Percentiles rank a stretch among this genome's conserved stretches.
Conservation (phyloP, 2,113 vertebrate species). For the Cryptotis parvus region DNA sequence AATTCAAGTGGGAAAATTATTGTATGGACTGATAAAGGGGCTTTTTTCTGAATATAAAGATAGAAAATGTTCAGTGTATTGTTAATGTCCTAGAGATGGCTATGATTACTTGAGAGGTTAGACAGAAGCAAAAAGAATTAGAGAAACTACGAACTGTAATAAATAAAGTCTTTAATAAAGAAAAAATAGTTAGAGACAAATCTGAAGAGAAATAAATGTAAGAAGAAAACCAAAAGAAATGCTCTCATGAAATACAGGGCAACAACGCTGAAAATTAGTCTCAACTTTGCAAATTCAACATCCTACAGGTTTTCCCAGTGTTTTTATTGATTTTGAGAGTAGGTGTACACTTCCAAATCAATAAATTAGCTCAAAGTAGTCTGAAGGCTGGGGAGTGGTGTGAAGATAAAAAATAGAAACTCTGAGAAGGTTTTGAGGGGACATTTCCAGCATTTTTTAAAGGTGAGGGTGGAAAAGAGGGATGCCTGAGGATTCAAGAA, state of each 20-base stretch:
- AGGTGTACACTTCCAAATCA: not conserved
- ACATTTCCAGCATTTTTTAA: slow-evolving; percentile 21
- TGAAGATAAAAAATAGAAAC: not conserved
- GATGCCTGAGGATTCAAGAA: not conserved
- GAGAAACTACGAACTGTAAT: not conserved
- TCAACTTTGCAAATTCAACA: not conserved
- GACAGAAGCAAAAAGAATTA: not conserved
- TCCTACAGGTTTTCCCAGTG: not conserved
- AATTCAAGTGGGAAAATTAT: slow-evolving; percentile 42
- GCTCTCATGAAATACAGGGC: not conserved
- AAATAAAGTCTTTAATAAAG: not conserved
- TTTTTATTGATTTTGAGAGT: not conserved
- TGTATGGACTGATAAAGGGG: not conserved
- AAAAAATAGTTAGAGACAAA: not conserved
- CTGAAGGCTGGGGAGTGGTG: not conserved
- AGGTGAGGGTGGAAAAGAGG: not conserved
- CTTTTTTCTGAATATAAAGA: not conserved
- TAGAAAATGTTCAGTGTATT: not conserved
- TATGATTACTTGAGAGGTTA: not conserved
- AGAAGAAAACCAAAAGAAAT: not conserved
- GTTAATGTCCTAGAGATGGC: not conserved
- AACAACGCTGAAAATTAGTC: not conserved
- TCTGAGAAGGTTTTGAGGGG: not conserved
- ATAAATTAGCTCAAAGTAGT: not conserved
- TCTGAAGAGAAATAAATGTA: not conserved